Percentiles rank a stretch among this genome's conserved stretches.
Evolutionary conservation across 1,140 invertebrate species (phyloP).

Genomic region (Drosophila aff.): DNA sequence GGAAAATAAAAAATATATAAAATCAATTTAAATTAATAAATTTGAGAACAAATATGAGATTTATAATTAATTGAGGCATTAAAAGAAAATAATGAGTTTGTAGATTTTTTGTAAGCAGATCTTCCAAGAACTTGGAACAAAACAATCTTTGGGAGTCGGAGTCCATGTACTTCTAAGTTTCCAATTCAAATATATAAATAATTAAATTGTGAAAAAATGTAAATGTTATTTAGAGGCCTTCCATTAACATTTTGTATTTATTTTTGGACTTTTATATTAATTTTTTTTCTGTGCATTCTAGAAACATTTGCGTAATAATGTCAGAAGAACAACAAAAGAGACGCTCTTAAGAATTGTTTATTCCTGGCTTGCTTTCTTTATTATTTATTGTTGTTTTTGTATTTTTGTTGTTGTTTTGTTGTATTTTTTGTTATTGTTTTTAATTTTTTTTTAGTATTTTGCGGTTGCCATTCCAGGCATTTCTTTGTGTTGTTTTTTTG

Average conservation of each 20-base stretch:
- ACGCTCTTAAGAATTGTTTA: conserved; percentile 4
- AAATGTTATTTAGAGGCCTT: not conserved
- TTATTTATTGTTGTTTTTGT: not conserved
- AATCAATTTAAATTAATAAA: not conserved
- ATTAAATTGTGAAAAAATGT: no score
- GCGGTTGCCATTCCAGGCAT: conserved; percentile 43
- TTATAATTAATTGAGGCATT: no score
- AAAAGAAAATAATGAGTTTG: no score
- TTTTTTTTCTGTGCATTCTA: not conserved
- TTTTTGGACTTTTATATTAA: not conserved
- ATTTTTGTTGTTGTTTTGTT: not conserved
- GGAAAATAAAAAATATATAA: no score
- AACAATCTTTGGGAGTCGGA: no score
- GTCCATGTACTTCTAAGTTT: no score
- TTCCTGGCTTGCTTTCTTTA: conserved; percentile 16
- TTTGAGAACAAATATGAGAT: not conserved
- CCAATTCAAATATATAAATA: no score
- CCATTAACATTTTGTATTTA: no score
- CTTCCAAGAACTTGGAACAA: no score
- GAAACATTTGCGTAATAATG: conserved; percentile 20
- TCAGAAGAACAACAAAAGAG: conserved; percentile 12
- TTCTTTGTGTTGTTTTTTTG: conserved; percentile 24
- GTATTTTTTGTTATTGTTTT: not conserved
- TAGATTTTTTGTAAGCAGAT: no score
- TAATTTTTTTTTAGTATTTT: conserved; percentile 1